Conservation (phyloP, 1,140 invertebrate genomes). For the Eumeta japonica region DNA sequence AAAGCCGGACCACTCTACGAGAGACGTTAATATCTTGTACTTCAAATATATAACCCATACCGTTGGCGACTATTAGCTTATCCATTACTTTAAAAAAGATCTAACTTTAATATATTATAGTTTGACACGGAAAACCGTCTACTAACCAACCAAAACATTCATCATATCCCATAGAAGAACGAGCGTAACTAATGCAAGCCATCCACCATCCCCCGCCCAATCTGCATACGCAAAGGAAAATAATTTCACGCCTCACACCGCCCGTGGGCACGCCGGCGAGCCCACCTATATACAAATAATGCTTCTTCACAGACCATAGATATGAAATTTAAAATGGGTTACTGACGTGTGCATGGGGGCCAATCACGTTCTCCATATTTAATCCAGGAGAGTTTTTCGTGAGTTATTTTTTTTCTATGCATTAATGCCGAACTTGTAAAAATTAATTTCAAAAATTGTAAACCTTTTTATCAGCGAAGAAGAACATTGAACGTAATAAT, state of each 20-base stretch:
- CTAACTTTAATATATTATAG: slow-evolving; percentile 31
- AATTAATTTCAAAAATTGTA: no score
- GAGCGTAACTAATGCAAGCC: slow-evolving; percentile 50
- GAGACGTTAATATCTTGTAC: no score
- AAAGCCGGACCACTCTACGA: no score
- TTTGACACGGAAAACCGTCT: slow-evolving; percentile 52
- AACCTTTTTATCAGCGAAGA: no score
- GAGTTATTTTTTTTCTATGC: slow-evolving; percentile 14
- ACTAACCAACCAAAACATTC: slow-evolving; percentile 42
- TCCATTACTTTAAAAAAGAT: background rate
- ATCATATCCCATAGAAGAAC: slow-evolving; percentile 58
- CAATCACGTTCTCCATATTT: no score
- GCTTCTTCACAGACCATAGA: no score
- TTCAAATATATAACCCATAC: background rate
- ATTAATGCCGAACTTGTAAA: no score
- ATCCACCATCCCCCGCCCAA: slow-evolving; percentile 36
- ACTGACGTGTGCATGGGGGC: no score
- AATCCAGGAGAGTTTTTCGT: no score
- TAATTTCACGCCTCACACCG: slow-evolving; percentile 49
- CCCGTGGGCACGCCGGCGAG: slow-evolving; percentile 29
- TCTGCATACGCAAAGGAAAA: slow-evolving; percentile 54
- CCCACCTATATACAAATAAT: no score
- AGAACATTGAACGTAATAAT: no score
- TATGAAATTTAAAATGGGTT: no score
- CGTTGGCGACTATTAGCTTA: background rate